Percentiles rank a stretch among this genome's conserved stretches.
phyloP scores from a whole-genome alignment of 2,888 invertebrate genomes.

The Drosophila mettleri region DNA sequence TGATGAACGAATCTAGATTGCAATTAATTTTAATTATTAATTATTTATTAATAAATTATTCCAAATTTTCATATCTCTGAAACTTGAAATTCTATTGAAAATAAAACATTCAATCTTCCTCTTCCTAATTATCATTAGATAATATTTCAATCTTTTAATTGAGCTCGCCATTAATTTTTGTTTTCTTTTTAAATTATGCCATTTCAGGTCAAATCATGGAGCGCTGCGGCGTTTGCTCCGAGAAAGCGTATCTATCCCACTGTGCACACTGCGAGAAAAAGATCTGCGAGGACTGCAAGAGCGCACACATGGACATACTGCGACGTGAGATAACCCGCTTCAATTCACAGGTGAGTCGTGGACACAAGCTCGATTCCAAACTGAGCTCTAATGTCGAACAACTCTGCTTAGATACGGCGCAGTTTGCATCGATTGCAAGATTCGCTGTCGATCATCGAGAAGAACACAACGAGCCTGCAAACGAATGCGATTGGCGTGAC shows the following conservation, averaged over 20 bases:
- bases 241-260: constrained; percentile 93
- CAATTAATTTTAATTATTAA: too few species aligned
- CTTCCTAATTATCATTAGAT: too few species aligned
- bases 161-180: background rate
- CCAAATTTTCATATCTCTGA: too few species aligned
- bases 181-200: background rate
- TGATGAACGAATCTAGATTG: too few species aligned
- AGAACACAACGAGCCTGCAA: constrained; percentile 94
- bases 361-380: background rate
- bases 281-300: constrained; percentile 98
- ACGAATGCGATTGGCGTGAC: constrained; percentile 95
- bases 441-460: constrained; percentile 92
- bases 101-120: too few species aligned
- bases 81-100: too few species aligned
- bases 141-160: too few species aligned
- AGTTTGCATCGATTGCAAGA: constrained; percentile 96
- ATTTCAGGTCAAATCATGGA: constrained; percentile 92
- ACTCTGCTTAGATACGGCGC: constrained; percentile 88
- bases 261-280: constrained; percentile 99
- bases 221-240: constrained; percentile 96
- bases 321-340: constrained; percentile 95
- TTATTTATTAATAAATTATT: too few species aligned
- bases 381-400: too few species aligned
- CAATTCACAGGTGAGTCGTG: constrained; percentile 90
- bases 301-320: constrained; percentile 97